Base-by-base conservation (phyloP, 2,113 vertebrate genomes). In the Notothenia rossii region DNA sequence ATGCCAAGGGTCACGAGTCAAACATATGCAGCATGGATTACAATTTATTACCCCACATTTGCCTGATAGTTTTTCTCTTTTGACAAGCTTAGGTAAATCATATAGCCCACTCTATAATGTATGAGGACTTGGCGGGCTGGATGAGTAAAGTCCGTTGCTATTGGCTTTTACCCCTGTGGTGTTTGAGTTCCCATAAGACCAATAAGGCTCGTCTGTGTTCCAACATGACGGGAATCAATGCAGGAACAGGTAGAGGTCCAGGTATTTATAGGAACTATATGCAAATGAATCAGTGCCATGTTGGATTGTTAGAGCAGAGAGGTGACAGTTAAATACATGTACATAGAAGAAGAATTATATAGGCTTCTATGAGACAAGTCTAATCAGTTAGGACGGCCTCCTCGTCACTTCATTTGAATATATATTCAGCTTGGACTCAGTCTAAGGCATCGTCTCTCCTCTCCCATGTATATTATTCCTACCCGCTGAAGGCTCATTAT, bases 31-130 rank as follows among this genome's bases (percentile, higher is more conserved):
- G 95, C 93, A 92, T 84, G 94, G 94, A 96, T 97, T 96, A 95
- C 95, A 97, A 97, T 98, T 97, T 97, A 97, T 98, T 97, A 96
- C 95, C 89, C 90, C 91, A 79, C 93, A 95, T 97, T 96, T 97
- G 95, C 95, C 89, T 96, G 96, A 96, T 96, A 97, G 96, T 96
- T 95, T 95, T 96, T 97, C 95, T 97, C 94, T 94, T 95, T 93
- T 98, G 97, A 97, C 96, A 98, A 96, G 93, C 92, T 94, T 95
- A 95, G 95, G 95, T 97, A 98, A 98, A 97, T 97, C 95, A 97
- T 91, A 91, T 90, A 94, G 93, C 90, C 93, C 96, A 87, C 96
- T 96, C 95, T 94, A 95, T 96, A 96, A 97, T 96, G 96, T 95
- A 96, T 92, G 96, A 96, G 94, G 86, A 36, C 86, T 93, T 63